Base-by-base conservation (phyloP, 2,113 vertebrate genomes). In the Brachypodius melanocephalos region DNA sequence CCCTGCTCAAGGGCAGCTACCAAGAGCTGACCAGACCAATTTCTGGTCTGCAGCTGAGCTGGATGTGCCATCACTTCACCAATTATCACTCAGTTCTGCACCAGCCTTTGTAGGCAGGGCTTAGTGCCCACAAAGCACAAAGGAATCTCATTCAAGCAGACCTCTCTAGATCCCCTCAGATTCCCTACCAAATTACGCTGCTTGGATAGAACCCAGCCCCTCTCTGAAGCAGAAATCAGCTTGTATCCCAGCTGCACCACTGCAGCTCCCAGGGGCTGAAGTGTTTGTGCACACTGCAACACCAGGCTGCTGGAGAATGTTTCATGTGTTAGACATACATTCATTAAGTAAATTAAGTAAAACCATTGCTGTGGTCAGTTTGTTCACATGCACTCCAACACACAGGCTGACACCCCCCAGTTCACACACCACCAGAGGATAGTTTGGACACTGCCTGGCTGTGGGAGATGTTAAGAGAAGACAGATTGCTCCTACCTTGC, bases 401-500 rank as follows among this genome's bases (percentile, higher is more conserved):
- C 52, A 51, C 16, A 87, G 58, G 38, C 42, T 49, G 62, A 71
- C n/a, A 45, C 8, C 51, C 48, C 42, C n/a, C n/a, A 18, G 0
- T 4, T n/a, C 24, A 58, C 8, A 34, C 66, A 42, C 38, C 66
- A 32, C 46, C 65, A 14, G 20, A 38, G 25, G 19, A 82, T 57
- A 75, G 42, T 55, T 22, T 51, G 58, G 69, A 43, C 40, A 10
- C 73, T 52, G 25, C 65, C 59, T 20, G 78, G 79, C 69, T 83
- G 42, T 15, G 55, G 76, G 69, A 45, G 26, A 45, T 88, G 97
- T 98, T 98, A 98, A 97, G 97, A 95, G 96, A 97, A 98, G 91
- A 98, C 98, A 94, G 95, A 97, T 96, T 97, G 97, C 98, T 98
- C 99, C 98, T 99, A 99, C 99, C 99, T 99, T 98, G 98, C 98